These are phyloP conservation scores for Neoaliturus tenellus DNA, from an alignment of 2,888 invertebrate genomes.

Conservation along the genomic window DNA sequence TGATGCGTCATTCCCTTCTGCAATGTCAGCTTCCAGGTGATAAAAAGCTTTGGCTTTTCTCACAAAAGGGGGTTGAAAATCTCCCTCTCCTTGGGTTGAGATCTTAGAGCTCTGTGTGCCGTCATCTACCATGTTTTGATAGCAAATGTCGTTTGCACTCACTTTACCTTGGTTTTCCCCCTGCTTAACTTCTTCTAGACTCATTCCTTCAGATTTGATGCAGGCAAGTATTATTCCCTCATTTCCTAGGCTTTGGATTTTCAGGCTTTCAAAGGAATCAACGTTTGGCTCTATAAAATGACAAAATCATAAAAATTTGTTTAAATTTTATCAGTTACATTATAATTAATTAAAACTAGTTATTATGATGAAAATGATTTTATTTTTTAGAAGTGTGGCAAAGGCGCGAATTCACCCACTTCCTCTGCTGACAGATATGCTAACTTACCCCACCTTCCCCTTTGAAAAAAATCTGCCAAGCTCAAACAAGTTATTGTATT, in stretches of 20 bases:
- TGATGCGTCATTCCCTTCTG: not conserved
- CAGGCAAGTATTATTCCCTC: not conserved
- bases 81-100: constrained; percentile 16
- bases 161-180: not conserved
- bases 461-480: too few species aligned
- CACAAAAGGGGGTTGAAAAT: not conserved
- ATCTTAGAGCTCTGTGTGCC: not conserved
- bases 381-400: too few species aligned
- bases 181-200: not conserved
- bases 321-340: too few species aligned
- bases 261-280: not conserved
- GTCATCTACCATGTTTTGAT: not conserved
- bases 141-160: not conserved
- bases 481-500: too few species aligned
- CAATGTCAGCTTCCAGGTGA: not conserved
- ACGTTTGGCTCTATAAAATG: not conserved
- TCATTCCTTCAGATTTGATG: not conserved
- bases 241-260: not conserved
- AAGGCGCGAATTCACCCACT: too few species aligned
- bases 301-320: too few species aligned
- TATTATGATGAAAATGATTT: too few species aligned
- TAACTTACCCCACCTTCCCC: too few species aligned
- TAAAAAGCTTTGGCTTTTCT: not conserved
- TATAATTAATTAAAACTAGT: too few species aligned
- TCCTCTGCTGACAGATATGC: too few species aligned